Evolutionary conservation across 2,888 invertebrate species (phyloP).

Genomic region (Cerceris ruficornis): DNA sequence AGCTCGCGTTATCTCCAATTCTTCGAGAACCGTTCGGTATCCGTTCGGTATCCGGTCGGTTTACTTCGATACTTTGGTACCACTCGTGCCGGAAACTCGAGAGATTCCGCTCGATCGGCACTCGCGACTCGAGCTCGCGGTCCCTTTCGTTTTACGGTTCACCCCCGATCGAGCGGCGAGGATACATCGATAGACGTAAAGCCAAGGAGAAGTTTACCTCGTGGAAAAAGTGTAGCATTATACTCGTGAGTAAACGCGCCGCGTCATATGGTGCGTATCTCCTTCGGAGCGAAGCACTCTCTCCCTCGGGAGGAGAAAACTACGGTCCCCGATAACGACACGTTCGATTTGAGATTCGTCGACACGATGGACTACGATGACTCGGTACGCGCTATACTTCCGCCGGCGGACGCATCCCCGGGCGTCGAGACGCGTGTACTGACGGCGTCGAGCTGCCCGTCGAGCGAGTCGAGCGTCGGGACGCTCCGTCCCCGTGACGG

Average conservation of each 20-base stretch:
- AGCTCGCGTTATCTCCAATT: no score
- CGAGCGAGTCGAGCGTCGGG: conserved; percentile 68
- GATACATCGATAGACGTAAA: background rate
- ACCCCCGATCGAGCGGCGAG: no score
- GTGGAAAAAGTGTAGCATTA: conserved; percentile 73
- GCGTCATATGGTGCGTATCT: conserved; percentile 48
- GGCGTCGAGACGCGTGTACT: conserved; percentile 79
- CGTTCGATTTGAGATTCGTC: background rate
- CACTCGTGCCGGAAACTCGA: no score
- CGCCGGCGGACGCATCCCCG: conserved; percentile 75
- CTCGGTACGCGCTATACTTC: conserved; percentile 36
- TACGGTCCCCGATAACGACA: background rate
- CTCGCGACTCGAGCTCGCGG: no score
- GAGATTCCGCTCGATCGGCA: no score
- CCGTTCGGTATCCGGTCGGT: no score
- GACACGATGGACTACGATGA: background rate
- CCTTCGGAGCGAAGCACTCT: background rate
- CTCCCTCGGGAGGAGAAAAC: background rate
- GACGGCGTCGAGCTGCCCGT: conserved; percentile 72
- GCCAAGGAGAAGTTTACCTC: conserved; percentile 64
- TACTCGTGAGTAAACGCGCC: conserved; percentile 60
- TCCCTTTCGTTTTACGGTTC: no score
- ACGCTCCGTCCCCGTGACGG: conserved; percentile 69
- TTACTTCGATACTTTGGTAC: no score
- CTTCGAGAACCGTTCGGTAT: no score